A percentile compares a stretch with the other conserved stretches of the same genome.
These are phyloP conservation scores for Hydrotaea cyrtoneurina DNA, from an alignment of 2,888 invertebrate genomes.

Conservation along the genomic window DNA sequence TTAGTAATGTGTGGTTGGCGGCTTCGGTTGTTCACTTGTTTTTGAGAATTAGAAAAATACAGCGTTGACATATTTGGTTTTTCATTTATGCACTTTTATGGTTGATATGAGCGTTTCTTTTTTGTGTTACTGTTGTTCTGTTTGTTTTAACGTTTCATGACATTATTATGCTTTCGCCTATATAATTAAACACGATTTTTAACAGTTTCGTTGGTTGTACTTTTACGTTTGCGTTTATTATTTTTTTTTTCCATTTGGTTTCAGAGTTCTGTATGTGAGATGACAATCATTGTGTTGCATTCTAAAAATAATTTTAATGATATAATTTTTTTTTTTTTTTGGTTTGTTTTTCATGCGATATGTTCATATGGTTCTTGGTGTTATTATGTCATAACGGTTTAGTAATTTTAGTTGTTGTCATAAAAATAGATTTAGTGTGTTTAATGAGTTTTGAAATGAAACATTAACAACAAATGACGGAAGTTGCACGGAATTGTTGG, in stretches of 20 bases:
- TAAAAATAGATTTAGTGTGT: slow-evolving; percentile 19
- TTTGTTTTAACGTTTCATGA: slow-evolving; percentile 36
- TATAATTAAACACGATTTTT: slow-evolving; percentile 44
- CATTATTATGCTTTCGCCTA: slow-evolving; percentile 31
- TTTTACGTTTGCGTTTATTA: not conserved
- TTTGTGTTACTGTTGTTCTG: no score
- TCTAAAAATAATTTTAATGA: slow-evolving; percentile 42
- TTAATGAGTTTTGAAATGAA: slow-evolving; percentile 38
- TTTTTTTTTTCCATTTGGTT: not conserved
- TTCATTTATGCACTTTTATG: slow-evolving; percentile 31
- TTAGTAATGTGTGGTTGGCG: no score
- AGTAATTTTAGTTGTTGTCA: slow-evolving; percentile 16
- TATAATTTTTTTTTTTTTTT: slow-evolving; percentile 6
- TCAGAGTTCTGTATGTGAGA: not conserved
- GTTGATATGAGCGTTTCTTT: slow-evolving; percentile 6
- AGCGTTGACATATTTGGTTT: not conserved
- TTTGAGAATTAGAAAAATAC: slow-evolving; percentile 1
- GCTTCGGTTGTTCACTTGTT: not conserved
- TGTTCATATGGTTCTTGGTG: not conserved
- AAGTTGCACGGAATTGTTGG: slow-evolving; percentile 16
- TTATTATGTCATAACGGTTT: slow-evolving; percentile 36
- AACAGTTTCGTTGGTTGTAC: slow-evolving; percentile 4
- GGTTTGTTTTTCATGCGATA: slow-evolving; percentile 15
- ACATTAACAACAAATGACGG: slow-evolving; percentile 25
- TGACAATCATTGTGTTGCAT: slow-evolving; percentile 18